Evolutionary conservation across 2,797 vertebrate species (phyloP).

Genomic region (Oryzias dopingdopingensis): DNA sequence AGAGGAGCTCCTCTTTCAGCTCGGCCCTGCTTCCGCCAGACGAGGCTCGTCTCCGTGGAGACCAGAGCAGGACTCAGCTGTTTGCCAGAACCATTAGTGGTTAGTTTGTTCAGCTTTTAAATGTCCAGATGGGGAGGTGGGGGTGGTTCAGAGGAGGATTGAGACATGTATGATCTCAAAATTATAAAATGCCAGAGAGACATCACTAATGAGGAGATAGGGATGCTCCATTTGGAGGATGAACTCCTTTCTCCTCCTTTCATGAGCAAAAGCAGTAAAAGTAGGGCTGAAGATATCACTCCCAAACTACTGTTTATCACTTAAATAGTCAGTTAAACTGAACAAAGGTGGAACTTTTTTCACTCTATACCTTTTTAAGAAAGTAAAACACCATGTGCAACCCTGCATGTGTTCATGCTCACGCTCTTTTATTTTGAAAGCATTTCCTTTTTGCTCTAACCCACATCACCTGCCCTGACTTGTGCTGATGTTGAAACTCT

Average conservation of each 20-base stretch:
- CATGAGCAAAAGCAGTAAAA: neutral
- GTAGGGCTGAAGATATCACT: no score
- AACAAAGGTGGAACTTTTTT: no score
- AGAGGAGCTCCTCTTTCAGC: slow-evolving; percentile 2
- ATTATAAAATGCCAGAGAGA: neutral
- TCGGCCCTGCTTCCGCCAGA: slow-evolving; percentile 35
- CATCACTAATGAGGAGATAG: slow-evolving; percentile 7
- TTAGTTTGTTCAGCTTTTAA: slow-evolving; percentile 49
- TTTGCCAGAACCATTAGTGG: slow-evolving; percentile 67
- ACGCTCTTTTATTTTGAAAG: no score
- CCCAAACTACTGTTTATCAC: no score
- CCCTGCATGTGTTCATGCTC: no score
- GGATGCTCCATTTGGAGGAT: slow-evolving; percentile 13
- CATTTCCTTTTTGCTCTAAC: neutral
- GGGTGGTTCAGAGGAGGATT: slow-evolving; percentile 27
- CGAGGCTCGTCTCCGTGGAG: slow-evolving; percentile 66
- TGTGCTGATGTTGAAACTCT: slow-evolving; percentile 16
- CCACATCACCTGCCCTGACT: slow-evolving; percentile 1
- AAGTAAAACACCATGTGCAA: no score
- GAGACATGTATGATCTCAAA: slow-evolving; percentile 30
- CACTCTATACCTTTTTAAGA: no score
- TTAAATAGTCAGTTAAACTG: no score
- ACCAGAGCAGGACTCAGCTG: slow-evolving; percentile 62
- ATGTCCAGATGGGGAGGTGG: slow-evolving; percentile 50
- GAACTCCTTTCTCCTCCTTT: slow-evolving; percentile 15